A percentile compares a stretch with the other conserved stretches of the same genome.
These are phyloP conservation scores for Cantharis flavilabris DNA, from an alignment of 2,888 invertebrate genomes.

Conservation along the genomic window DNA sequence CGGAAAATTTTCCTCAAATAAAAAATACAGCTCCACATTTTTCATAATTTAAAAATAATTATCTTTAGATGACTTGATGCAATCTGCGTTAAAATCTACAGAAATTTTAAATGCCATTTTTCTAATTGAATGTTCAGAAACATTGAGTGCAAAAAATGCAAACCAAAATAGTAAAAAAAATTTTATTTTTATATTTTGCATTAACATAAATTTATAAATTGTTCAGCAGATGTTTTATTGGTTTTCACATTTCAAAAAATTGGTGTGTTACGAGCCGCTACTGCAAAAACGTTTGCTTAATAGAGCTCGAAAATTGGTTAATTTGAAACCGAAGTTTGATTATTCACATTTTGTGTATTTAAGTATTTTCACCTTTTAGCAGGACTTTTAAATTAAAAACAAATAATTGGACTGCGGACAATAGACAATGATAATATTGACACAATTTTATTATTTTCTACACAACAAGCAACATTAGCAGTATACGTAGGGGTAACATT, in stretches of 20 bases:
- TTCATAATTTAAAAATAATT: background rate
- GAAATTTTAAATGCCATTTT: background rate
- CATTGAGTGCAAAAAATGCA: too few relatives aligned
- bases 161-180: too few relatives aligned
- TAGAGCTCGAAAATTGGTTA: background rate
- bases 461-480: background rate
- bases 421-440: background rate
- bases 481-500: background rate
- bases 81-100: background rate
- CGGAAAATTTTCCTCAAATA: background rate
- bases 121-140: background rate
- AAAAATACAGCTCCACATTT: background rate
- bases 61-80: background rate
- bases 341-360: background rate
- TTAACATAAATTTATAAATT: too few relatives aligned
- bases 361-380: background rate
- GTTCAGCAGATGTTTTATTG: too few relatives aligned
- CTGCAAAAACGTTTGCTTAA: background rate
- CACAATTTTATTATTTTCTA: background rate
- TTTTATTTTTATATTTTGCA: too few relatives aligned
- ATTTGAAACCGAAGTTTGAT: background rate
- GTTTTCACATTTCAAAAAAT: too few relatives aligned
- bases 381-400: background rate
- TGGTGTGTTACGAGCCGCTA: too few relatives aligned
- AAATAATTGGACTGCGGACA: background rate